These are phyloP conservation scores for Saccostrea echinata DNA, from an alignment of 1,140 invertebrate species.

Conservation along the genomic window DNA sequence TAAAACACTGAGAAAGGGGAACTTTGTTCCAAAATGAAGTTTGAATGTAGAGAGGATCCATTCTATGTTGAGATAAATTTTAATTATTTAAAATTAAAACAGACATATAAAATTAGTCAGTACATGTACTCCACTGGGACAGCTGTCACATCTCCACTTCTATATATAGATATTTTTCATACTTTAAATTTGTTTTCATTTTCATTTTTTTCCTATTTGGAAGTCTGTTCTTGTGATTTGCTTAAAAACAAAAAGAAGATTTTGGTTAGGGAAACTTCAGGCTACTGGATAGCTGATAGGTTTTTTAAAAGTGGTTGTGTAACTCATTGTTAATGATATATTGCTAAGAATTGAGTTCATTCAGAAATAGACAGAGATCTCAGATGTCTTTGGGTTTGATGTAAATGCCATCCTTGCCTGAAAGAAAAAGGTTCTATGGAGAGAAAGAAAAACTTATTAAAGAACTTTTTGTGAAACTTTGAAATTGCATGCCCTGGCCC, in stretches of 20 bases:
- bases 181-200: background rate
- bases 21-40: too few relatives aligned
- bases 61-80: too few relatives aligned
- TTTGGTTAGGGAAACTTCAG: background rate
- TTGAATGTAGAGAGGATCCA: too few relatives aligned
- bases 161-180: too few relatives aligned
- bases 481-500: background rate
- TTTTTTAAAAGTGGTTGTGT: constrained; percentile 13
- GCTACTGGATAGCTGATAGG: constrained; percentile 3
- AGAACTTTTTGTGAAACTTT: background rate
- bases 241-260: background rate
- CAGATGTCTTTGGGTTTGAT: background rate
- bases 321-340: background rate
- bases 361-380: background rate
- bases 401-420: background rate
- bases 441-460: background rate
- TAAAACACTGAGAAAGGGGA: background rate
- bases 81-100: too few relatives aligned
- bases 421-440: background rate
- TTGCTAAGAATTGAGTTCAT: background rate
- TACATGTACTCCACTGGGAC: too few relatives aligned
- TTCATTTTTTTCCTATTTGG: background rate
- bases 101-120: too few relatives aligned
- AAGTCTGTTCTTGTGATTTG: background rate
- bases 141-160: too few relatives aligned